phyloP scores from a whole-genome alignment of 2,113 vertebrate genomes.

The Ginglymostoma cirratum region DNA sequence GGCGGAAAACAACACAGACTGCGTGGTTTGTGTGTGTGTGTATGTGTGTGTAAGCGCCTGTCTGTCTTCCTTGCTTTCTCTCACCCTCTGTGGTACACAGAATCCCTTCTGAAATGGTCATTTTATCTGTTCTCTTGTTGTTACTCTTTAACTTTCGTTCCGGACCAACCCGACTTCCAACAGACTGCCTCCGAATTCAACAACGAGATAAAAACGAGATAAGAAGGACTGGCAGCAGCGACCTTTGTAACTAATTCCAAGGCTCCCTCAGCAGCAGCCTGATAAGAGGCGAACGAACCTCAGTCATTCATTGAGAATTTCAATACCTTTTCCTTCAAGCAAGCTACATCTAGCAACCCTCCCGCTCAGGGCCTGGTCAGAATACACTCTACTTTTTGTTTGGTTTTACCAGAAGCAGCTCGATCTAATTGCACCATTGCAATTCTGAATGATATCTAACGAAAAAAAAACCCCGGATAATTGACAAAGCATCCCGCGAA shows the following conservation, averaged over 20 bases:
- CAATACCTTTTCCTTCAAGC: not conserved
- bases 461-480: not conserved
- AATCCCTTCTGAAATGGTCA: not conserved
- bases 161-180: not conserved
- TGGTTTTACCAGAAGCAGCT: not conserved
- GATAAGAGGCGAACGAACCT: not conserved
- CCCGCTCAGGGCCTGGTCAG: not conserved
- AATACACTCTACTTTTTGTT: not conserved
- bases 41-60: not conserved
- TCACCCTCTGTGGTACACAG: not conserved
- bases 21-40: not conserved
- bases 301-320: not conserved
- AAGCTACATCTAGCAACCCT: not conserved
- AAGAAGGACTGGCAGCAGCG: not conserved
- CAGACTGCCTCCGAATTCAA: not conserved
- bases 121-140: not conserved
- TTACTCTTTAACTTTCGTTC: slow-evolving; percentile 34
- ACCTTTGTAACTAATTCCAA: not conserved
- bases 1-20: not conserved
- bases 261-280: not conserved
- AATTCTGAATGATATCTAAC: not conserved
- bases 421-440: not conserved
- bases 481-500: not conserved
- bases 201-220: not conserved
- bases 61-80: not conserved